Evolutionary conservation across 2,888 invertebrate genomes (phyloP), one percentile per base, ranked within the genome.

Genomic region (Hemaris fuciformis): DNA sequence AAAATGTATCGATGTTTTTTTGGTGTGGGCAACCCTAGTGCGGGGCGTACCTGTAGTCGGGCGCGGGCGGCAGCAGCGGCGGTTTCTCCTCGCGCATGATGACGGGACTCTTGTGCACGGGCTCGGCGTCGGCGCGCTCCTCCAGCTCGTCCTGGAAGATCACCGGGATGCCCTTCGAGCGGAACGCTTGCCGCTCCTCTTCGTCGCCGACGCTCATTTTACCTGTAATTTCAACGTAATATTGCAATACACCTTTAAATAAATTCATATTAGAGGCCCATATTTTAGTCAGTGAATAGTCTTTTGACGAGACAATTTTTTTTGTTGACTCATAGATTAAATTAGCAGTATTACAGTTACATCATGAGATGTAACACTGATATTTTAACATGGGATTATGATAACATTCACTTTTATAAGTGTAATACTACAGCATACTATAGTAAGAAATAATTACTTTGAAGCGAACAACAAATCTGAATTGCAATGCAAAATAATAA

Each of bases 101-200:
- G 61, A 99, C 96, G 4, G 99, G 99, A 68, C 97, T 96, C 89
- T 98, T 97, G 81, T 97, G 97, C 25, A 96, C 96, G 20, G 97
- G 96, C 66, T 96, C 96, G 20, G 97, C 94, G 84, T 97, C 97
- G 0, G 97, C 97, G 75, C 98, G 96, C 78, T 98, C 98, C 74
- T 99, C 98, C 46, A 99, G 93, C 85, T 99, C 99, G 85, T 99
- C 99, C 87, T 97, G 97, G 89, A 99, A 99, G 79, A 99, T 99
- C 42, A 99, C 98, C 0, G 99, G 99, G 76, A 98, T 98, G 59
- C 94, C 94, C 84, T 96, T 97, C 74, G 96, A 96, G 57, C 97
- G 95, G 91, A 97, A 96, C 68, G 96, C 96, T 81, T 96, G 96
- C 18, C 97, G 93, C 72, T 97, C 97, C 77, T 97, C 97, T 77